phyloP scores from a whole-genome alignment of 2,888 invertebrate genomes.

The Hyposoter didymator region DNA sequence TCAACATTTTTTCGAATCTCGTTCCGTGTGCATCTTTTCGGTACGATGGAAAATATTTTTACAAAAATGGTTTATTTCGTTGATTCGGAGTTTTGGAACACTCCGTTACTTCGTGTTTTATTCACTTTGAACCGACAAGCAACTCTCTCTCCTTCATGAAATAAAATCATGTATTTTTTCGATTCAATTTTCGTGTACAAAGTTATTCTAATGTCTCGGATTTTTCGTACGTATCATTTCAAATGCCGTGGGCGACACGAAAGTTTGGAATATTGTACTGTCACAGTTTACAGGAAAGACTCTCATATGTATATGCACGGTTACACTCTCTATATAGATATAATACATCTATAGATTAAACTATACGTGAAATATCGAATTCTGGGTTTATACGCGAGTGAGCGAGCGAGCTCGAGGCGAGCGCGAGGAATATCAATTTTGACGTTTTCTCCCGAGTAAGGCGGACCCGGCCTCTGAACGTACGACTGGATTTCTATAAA shows the following conservation, averaged over 20 bases:
- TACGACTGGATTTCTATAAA: constrained; percentile 74
- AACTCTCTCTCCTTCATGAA: not conserved
- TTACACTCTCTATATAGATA: constrained; percentile 21
- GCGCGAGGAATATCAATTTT: constrained; percentile 83
- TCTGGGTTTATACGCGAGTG: constrained; percentile 78
- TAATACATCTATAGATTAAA: constrained; percentile 24
- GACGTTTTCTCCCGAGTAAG: constrained; percentile 75
- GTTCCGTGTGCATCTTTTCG: not conserved
- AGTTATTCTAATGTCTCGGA: constrained; percentile 31
- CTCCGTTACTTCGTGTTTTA: not conserved
- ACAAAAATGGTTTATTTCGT: not conserved
- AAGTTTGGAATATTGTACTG: constrained; percentile 45
- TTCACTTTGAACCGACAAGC: not conserved
- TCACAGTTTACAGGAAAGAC: constrained; percentile 26
- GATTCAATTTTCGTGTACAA: not conserved
- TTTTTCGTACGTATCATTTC: constrained; percentile 35
- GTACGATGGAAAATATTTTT: not conserved
- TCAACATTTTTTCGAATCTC: not conserved
- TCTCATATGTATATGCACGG: not conserved
- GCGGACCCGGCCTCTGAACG: constrained; percentile 58
- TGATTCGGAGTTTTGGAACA: not conserved
- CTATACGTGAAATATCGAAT: constrained; percentile 80
- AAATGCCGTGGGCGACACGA: constrained; percentile 43
- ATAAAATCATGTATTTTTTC: not conserved
- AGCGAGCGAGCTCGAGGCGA: constrained; percentile 70